Conservation (phyloP, 1,140 invertebrate genomes). For the Drosophila chauvacae region DNA sequence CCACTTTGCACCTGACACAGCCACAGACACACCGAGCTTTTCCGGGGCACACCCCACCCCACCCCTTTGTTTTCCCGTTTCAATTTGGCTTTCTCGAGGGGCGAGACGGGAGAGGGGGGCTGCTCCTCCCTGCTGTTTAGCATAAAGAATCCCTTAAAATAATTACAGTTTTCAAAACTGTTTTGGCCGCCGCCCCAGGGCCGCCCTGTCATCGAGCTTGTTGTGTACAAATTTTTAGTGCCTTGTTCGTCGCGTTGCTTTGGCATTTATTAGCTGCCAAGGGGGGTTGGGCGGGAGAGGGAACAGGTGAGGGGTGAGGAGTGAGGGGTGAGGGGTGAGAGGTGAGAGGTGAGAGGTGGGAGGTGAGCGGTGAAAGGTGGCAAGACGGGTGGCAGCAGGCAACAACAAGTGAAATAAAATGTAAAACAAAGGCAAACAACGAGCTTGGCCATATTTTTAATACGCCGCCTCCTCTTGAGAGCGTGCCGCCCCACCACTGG, state of each 20-base stretch:
- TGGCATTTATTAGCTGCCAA: conserved; percentile 66
- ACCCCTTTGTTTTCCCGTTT: conserved; percentile 31
- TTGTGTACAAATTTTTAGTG: conserved; percentile 74
- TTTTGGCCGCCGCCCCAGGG: conserved; percentile 4
- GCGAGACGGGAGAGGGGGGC: not conserved
- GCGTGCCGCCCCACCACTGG: conserved; percentile 19
- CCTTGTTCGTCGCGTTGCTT: conserved; percentile 61
- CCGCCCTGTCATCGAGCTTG: conserved; percentile 41
- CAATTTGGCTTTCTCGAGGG: conserved; percentile 42
- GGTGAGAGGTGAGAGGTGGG: not conserved
- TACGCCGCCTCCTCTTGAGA: conserved; percentile 17
- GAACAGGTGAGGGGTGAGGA: not conserved
- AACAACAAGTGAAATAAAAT: conserved; percentile 79
- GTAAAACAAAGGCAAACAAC: conserved; percentile 75
- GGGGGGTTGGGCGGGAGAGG: not conserved
- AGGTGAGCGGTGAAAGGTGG: not conserved
- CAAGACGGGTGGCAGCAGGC: conserved; percentile 8
- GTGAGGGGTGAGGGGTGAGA: not conserved
- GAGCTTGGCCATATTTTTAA: conserved; percentile 68
- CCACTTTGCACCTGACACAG: conserved; percentile 71
- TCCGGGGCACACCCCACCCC: not conserved
- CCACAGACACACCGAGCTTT: conserved; percentile 1
- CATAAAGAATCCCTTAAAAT: conserved; percentile 81
- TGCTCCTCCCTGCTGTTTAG: conserved; percentile 51
- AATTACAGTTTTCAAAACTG: conserved; percentile 74